Evolutionary conservation across 2,888 invertebrate species (phyloP).

Genomic region (Imbricaverruca yamaguchii): DNA sequence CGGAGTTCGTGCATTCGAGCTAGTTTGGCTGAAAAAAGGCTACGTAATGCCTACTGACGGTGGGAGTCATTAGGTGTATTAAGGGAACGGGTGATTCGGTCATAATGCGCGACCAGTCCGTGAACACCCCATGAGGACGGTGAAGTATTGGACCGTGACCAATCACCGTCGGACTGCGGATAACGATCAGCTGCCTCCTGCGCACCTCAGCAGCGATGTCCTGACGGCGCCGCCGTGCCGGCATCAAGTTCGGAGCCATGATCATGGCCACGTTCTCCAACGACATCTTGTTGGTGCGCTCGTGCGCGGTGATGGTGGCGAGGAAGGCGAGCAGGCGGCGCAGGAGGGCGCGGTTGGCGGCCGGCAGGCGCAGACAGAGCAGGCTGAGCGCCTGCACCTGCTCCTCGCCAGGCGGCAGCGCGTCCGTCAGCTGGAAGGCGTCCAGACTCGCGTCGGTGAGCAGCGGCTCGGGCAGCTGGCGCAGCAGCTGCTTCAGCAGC

Average conservation of each 20-base stretch:
- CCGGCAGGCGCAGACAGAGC: slow-evolving; percentile 29
- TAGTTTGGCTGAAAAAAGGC: too few relatives aligned
- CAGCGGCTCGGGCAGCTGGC: slow-evolving; percentile 76
- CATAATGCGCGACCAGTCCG: too few relatives aligned
- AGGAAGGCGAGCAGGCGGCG: slow-evolving; percentile 67
- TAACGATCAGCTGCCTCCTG: not conserved
- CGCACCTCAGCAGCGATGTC: slow-evolving; percentile 6
- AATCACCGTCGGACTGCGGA: too few relatives aligned
- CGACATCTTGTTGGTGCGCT: slow-evolving; percentile 74
- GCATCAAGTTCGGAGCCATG: slow-evolving; percentile 80
- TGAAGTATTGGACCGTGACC: too few relatives aligned
- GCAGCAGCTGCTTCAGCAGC: slow-evolving; percentile 69
- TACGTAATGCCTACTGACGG: too few relatives aligned
- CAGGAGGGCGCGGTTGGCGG: slow-evolving; percentile 29
- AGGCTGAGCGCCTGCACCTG: slow-evolving; percentile 29
- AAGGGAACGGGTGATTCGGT: too few relatives aligned
- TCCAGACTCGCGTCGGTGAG: slow-evolving; percentile 76
- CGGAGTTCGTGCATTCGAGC: too few relatives aligned
- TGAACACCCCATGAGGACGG: too few relatives aligned
- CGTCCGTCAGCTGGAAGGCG: slow-evolving; percentile 54
- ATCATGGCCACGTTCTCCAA: slow-evolving; percentile 89
- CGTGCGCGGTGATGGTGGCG: slow-evolving; percentile 59
- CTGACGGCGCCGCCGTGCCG: not conserved
- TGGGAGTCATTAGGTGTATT: too few relatives aligned
- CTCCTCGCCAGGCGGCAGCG: slow-evolving; percentile 51